These are phyloP conservation scores for Colossoma macropomum DNA, from an alignment of 2,113 vertebrate species.

Conservation along the genomic window DNA sequence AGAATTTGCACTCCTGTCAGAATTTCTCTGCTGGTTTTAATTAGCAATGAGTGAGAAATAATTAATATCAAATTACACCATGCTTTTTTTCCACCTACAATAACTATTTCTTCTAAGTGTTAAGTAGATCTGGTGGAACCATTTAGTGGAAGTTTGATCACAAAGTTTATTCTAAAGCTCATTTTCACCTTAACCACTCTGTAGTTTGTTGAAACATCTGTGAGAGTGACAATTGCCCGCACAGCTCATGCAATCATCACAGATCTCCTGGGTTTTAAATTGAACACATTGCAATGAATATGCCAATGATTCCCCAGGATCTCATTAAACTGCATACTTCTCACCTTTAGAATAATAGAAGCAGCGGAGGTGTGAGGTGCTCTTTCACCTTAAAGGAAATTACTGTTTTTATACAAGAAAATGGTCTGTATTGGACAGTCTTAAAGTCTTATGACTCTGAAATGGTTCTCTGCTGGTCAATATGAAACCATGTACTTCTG, in stretches of 20 bases:
- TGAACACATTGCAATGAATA: conserved; percentile 40
- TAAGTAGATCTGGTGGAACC: not conserved
- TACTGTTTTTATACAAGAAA: not conserved
- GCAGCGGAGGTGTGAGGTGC: conserved; percentile 27
- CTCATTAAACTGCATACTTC: conserved; percentile 39
- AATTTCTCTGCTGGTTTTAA: too few species aligned
- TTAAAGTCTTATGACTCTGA: not conserved
- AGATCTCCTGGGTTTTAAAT: conserved; percentile 7
- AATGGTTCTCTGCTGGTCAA: not conserved
- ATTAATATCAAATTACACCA: not conserved
- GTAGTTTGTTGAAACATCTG: conserved; percentile 26
- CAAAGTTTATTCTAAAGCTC: conserved; percentile 11
- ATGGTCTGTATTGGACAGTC: not conserved
- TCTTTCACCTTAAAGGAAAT: conserved; percentile 37
- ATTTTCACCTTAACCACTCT: not conserved
- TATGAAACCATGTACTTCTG: not conserved
- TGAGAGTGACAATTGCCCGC: conserved; percentile 21
- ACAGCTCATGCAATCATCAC: conserved; percentile 11
- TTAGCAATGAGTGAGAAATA: too few species aligned
- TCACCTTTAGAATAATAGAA: conserved; percentile 45
- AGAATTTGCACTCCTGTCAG: too few species aligned
- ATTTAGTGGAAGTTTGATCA: not conserved
- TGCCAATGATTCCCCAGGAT: conserved; percentile 30
- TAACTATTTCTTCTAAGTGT: not conserved
- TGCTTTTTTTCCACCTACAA: too few species aligned